Conservation (phyloP, 2,888 invertebrate genomes). For the Flexamia atlantica region DNA sequence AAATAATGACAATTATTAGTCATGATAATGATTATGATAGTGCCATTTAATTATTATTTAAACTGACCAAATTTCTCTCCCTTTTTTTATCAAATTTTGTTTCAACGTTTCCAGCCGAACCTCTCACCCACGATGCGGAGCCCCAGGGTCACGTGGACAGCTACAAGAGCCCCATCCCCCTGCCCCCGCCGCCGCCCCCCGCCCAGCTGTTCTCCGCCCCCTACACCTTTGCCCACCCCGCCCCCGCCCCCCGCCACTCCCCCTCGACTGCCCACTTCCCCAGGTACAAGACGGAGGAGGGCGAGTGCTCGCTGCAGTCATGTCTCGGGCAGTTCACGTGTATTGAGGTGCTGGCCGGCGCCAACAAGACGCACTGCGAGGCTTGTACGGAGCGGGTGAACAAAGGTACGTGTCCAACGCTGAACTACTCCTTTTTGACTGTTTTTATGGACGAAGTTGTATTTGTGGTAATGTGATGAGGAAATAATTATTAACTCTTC, state of each 20-base stretch:
- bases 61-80: too few species aligned
- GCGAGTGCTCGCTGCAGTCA: constrained; percentile 90
- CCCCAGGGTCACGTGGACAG: background rate
- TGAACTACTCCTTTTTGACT: too few species aligned
- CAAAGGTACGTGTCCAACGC: too few species aligned
- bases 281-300: constrained; percentile 85
- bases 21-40: too few species aligned
- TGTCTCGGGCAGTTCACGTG: constrained; percentile 96
- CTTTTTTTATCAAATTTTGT: too few species aligned
- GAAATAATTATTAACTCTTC: too few species aligned
- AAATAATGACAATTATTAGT: too few species aligned
- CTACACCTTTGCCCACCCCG: background rate
- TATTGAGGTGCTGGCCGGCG: constrained; percentile 92
- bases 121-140: background rate
- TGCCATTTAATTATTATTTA: too few species aligned
- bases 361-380: constrained; percentile 96
- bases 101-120: background rate
- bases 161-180: constrained; percentile 21
- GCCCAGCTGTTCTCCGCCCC: constrained; percentile 25
- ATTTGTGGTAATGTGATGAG: too few species aligned
- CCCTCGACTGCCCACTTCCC: constrained; percentile 71
- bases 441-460: too few species aligned
- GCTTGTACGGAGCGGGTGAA: constrained; percentile 89
- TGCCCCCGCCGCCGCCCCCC: constrained; percentile 27
- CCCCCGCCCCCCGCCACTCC: constrained; percentile 8